Percentiles rank a stretch among this genome's conserved stretches.
Evolutionary conservation across 2,113 vertebrate species (phyloP).

Genomic region (Pluvianellus socialis): DNA sequence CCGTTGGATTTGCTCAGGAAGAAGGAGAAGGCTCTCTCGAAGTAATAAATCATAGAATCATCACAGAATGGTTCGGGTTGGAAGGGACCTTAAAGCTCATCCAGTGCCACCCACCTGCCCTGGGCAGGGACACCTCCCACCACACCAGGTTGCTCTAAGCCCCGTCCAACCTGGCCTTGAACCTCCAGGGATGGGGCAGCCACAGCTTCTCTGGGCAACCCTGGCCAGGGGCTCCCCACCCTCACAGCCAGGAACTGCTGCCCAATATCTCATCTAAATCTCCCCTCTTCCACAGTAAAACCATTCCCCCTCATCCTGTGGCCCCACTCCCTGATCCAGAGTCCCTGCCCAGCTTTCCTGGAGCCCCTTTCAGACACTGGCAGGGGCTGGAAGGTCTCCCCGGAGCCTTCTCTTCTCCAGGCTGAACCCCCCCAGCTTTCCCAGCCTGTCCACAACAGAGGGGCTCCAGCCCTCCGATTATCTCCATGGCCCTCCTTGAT

Average conservation of each 20-base stretch:
- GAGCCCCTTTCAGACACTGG: neutral
- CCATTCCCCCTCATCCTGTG: rapidly evolving
- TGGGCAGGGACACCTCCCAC: neutral
- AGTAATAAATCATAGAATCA: neutral
- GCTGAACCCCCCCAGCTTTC: neutral
- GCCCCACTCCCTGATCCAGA: neutral
- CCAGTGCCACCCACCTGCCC: neutral
- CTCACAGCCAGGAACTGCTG: neutral
- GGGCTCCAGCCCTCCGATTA: neutral
- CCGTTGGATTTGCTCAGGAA: neutral
- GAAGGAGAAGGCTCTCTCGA: neutral
- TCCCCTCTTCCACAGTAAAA: neutral
- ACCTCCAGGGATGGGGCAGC: neutral
- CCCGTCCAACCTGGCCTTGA: neutral
- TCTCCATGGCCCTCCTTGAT: neutral
- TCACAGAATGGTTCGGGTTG: neutral
- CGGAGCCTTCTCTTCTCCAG: neutral
- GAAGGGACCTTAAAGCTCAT: neutral
- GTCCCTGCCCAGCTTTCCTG: neutral
- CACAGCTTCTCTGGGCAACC: neutral
- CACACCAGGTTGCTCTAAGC: neutral
- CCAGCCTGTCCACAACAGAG: neutral
- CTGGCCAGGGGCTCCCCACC: neutral
- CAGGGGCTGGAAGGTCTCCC: neutral
- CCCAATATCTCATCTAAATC: neutral